Conservation (phyloP, 2,888 invertebrate species). For the Tetragnatha montana region DNA sequence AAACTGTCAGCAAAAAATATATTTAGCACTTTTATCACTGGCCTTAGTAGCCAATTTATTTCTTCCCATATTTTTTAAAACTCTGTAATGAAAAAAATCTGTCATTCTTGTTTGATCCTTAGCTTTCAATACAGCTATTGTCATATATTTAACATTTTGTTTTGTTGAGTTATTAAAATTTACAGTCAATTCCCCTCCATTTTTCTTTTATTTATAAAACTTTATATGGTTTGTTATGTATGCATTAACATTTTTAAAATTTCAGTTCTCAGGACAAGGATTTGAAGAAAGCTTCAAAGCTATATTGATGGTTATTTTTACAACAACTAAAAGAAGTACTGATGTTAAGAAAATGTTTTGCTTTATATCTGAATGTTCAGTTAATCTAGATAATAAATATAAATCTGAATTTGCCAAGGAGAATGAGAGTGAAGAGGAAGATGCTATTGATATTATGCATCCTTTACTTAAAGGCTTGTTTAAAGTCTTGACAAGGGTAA, state of each 20-base stretch:
- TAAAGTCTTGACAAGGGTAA: constrained; percentile 31
- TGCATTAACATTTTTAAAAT: neutral
- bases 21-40: too few relatives aligned
- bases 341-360: constrained; percentile 43
- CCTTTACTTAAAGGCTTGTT: constrained; percentile 46
- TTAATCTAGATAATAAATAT: constrained; percentile 53
- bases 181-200: too few relatives aligned
- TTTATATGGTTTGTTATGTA: too few relatives aligned
- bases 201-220: too few relatives aligned
- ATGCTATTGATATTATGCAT: constrained; percentile 46
- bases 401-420: constrained; percentile 19
- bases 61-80: too few relatives aligned
- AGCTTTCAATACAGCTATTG: neutral
- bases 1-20: too few relatives aligned
- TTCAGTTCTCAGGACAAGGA: constrained; percentile 48
- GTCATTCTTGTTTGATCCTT: neutral
- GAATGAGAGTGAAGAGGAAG: constrained; percentile 28
- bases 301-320: constrained; percentile 30
- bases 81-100: too few relatives aligned
- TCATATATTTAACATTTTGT: neutral
- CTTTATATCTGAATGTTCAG: constrained; percentile 50
- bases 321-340: constrained; percentile 38
- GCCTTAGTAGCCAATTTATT: too few relatives aligned
- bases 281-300: constrained; percentile 51
- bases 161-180: neutral